Base-by-base conservation (phyloP, 2,888 invertebrate genomes). In the Dexiosoma caninum region DNA sequence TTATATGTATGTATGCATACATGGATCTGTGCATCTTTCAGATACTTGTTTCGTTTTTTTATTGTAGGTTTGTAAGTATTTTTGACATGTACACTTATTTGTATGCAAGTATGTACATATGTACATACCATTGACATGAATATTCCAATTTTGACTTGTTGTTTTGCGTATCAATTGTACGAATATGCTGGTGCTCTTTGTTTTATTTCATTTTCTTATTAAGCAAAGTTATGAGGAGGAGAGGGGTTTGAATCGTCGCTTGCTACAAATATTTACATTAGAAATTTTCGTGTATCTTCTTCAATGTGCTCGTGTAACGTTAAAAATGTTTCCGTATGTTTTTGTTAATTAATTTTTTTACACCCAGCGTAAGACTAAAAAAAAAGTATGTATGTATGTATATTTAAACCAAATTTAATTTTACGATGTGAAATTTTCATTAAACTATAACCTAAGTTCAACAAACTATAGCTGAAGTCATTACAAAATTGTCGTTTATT, bases 231-330 rank as follows among this genome's bases (percentile, higher is more conserved):
- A 37, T 59, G 60, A 51, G n/a, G 60, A 62, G 72, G 27, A 49
- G 60, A 51, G n/a, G 60, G 62, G 72, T 69, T 74, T 55, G 72
- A 55, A 53, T 40, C 67, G 67, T 67, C 46, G 62, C 67, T 60
- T 10, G 49, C 59, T 37, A 49, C 23, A 37, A 14, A 51, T 37
- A 9, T 12, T 27, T 46, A 27, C 7, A 49, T 12, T 35, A 19
- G 23, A 23, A n/a, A 16, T 21, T 44, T 70, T 46, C 10, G 32
- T 42, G 21, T 35, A 30, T n/a, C 27, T 44, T 74, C n/a, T 64
- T 46, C 19, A 14, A 35, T 57, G 49, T 21, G 30, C 64, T 70
- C 9, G 51, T 53, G 23, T 21, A 53, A 21, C 23, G 51, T 59
- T 49, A n/a, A 35, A n/a, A 8, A 46, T 66, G 30, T 69, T 78